Conservation (phyloP, 2,888 invertebrate genomes). For the Eristalis arbustorum region DNA sequence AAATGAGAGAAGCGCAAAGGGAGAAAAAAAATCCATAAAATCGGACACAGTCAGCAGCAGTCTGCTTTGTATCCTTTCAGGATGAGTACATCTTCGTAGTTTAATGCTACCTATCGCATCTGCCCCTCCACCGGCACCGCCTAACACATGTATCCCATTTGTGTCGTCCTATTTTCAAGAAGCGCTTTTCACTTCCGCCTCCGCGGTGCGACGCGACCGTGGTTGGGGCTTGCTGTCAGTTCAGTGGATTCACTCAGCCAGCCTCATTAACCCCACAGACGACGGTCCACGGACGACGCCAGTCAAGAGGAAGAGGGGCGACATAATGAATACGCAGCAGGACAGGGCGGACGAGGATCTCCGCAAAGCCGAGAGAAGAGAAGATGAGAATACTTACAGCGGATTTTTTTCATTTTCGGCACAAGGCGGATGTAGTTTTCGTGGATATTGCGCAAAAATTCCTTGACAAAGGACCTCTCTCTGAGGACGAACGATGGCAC, state of each 20-base stretch:
- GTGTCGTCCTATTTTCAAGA: constrained; percentile 26
- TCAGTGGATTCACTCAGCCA: constrained; percentile 18
- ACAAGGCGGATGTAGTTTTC: not conserved
- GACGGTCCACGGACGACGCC: constrained; percentile 11
- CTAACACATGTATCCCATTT: constrained; percentile 21
- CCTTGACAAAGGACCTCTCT: not conserved
- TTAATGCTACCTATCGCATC: not conserved
- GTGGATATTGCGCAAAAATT: not conserved
- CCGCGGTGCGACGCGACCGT: not conserved
- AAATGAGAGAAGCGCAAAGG: constrained; percentile 6
- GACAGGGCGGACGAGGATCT: not conserved
- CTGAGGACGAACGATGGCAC: not conserved
- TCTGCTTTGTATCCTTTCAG: constrained; percentile 32
- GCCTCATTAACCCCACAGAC: not conserved
- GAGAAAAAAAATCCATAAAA: constrained; percentile 23
- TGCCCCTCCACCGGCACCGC: not conserved
- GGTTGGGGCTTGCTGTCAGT: constrained; percentile 7
- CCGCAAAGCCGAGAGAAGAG: constrained; percentile 7
- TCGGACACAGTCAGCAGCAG: constrained; percentile 50
- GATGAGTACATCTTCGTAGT: not conserved
- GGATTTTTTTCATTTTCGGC: not conserved
- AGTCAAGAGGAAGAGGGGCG: not conserved
- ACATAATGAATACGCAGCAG: not conserved
- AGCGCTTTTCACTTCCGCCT: constrained; percentile 33
- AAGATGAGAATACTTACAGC: constrained; percentile 42